Percentiles rank a stretch among this genome's conserved stretches.
phyloP scores from a whole-genome alignment of 2,888 invertebrate genomes.

The Andrena chrysosceles region DNA sequence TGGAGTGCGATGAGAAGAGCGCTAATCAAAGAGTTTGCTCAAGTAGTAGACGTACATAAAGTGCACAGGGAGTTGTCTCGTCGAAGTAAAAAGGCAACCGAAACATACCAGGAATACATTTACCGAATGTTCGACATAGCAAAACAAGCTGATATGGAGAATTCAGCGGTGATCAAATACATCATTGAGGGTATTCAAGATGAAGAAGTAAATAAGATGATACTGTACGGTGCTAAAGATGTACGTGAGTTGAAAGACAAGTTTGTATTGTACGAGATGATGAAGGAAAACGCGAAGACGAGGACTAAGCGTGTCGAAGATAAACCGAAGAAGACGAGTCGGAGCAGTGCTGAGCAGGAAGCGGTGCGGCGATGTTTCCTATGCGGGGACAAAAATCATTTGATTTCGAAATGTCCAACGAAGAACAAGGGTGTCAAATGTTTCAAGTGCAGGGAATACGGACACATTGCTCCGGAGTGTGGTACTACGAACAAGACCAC shows the following conservation, averaged over 20 bases:
- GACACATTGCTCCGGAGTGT: constrained; percentile 17
- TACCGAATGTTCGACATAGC: constrained; percentile 29
- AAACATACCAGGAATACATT: constrained; percentile 20
- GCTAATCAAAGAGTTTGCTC: constrained; percentile 5
- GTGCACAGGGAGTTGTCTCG: not conserved
- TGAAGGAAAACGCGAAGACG: not conserved
- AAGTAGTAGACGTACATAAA: not conserved
- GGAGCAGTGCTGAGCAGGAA: not conserved
- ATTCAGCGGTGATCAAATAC: not conserved
- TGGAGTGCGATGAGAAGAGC: not conserved
- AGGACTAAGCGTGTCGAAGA: not conserved
- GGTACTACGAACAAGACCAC: not conserved
- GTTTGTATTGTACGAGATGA: not conserved
- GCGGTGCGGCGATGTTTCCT: constrained; percentile 5
- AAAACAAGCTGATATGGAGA: constrained; percentile 1
- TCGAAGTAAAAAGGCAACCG: not conserved
- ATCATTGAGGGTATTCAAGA: not conserved
- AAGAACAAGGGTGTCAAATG: constrained; percentile 17
- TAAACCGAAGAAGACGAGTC: not conserved
- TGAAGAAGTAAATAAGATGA: not conserved
- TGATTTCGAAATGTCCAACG: not conserved
- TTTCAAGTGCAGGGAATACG: constrained; percentile 10
- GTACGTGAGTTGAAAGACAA: constrained; percentile 1
- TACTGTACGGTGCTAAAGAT: not conserved
- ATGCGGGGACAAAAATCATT: not conserved